phyloP scores from a whole-genome alignment of 2,888 invertebrate genomes.

The Drosophila quinaria region DNA sequence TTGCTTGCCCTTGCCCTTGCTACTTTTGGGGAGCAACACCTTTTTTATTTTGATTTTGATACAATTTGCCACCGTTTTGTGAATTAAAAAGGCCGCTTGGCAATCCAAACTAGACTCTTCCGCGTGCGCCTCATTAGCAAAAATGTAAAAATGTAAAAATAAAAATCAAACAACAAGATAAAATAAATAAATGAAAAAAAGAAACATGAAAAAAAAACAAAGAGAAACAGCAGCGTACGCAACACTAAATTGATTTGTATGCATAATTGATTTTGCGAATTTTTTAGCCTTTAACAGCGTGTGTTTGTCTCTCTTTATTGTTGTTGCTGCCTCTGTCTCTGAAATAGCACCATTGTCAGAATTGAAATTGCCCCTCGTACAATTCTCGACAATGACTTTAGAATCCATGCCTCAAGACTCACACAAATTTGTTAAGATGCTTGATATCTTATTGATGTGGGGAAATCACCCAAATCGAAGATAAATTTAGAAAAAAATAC shows the following conservation, averaged over 20 bases:
- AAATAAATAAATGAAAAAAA: constrained; percentile 5
- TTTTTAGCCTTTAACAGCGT: constrained; percentile 61
- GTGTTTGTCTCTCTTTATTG: constrained; percentile 22
- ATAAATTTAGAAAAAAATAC: neutral
- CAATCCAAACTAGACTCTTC: constrained; percentile 33
- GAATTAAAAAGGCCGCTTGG: constrained; percentile 42
- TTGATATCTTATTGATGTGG: constrained; percentile 24
- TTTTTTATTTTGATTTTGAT: constrained; percentile 39
- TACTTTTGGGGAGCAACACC: constrained; percentile 36
- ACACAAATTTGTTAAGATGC: constrained; percentile 5
- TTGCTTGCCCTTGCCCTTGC: constrained; percentile 35
- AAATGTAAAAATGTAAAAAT: constrained; percentile 14
- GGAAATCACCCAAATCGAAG: constrained; percentile 24
- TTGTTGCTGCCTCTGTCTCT: constrained; percentile 1
- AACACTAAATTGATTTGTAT: constrained; percentile 67
- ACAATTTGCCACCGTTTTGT: constrained; percentile 39
- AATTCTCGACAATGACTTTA: neutral
- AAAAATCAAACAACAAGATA: constrained; percentile 24
- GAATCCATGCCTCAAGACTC: constrained; percentile 3
- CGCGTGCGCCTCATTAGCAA: constrained; percentile 42
- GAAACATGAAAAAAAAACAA: constrained; percentile 16
- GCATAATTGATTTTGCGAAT: constrained; percentile 74
- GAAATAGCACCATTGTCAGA: constrained; percentile 47
- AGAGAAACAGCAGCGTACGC: constrained; percentile 53
- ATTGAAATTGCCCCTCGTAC: constrained; percentile 35